Evolutionary conservation across 2,113 vertebrate genomes (phyloP).

Genomic region (Mesitornis unicolor): DNA sequence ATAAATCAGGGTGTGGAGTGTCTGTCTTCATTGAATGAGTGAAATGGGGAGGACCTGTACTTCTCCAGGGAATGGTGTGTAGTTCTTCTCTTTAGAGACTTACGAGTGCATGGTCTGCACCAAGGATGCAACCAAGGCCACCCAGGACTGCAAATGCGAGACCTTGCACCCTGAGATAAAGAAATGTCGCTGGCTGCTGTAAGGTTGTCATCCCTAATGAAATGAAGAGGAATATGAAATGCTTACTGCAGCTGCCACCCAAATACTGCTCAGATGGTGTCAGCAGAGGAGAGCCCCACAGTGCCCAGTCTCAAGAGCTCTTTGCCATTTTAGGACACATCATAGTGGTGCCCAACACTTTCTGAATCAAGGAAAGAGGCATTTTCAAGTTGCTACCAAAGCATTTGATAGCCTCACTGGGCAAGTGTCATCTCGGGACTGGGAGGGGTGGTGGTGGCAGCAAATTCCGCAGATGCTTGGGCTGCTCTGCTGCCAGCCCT

Average conservation of each 20-base stretch:
- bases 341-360: background rate
- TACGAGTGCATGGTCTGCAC: background rate
- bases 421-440: background rate
- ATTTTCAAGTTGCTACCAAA: background rate
- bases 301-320: background rate
- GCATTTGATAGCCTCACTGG: background rate
- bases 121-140: background rate
- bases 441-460: background rate
- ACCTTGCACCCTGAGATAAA: background rate
- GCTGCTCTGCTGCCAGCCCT: background rate
- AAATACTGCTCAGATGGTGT: background rate
- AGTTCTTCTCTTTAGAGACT: background rate
- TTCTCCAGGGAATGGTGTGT: background rate
- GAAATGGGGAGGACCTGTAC: background rate
- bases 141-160: background rate
- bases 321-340: background rate
- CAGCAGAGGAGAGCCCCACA: background rate
- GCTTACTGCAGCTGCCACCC: background rate
- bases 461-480: background rate
- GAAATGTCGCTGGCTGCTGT: background rate
- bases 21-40: background rate
- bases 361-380: background rate
- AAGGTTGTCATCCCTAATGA: background rate
- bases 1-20: constrained; percentile 1
- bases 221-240: background rate